Conservation (phyloP, 2,113 vertebrate species). For the Phycodurus eques region DNA sequence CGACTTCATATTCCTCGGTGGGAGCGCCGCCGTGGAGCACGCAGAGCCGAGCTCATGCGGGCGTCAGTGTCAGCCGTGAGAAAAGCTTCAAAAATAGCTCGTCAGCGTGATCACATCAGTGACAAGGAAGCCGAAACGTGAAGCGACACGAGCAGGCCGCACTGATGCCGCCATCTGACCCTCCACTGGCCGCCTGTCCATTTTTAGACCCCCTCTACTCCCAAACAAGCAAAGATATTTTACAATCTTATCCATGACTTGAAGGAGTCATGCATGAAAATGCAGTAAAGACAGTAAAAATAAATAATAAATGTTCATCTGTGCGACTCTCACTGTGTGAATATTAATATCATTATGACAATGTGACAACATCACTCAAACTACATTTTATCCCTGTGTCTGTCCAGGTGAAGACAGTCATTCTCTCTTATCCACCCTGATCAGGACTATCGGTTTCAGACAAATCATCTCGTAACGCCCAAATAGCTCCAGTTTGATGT, state of each 20-base stretch:
- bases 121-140: background rate
- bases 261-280: too few relatives aligned
- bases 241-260: background rate
- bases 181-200: background rate
- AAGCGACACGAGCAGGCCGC: too few relatives aligned
- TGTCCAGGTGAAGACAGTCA: background rate
- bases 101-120: background rate
- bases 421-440: conserved; percentile 10
- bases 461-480: conserved; percentile 33
- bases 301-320: background rate
- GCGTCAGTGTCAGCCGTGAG: background rate
- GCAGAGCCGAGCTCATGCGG: background rate
- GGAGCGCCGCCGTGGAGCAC: background rate
- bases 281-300: background rate
- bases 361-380: background rate
- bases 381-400: background rate
- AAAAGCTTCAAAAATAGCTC: conserved; percentile 2
- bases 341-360: background rate
- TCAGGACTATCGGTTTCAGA: conserved; percentile 57
- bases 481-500: conserved; percentile 37
- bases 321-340: background rate
- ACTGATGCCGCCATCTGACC: background rate
- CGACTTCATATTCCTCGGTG: background rate
- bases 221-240: background rate
- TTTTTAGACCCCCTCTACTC: background rate